Percentiles rank a stretch among this genome's conserved stretches.
Evolutionary conservation across 37 sponge, comb jelly and placozoan genomes (phyloP).

Genomic region (Beroe ovata): DNA sequence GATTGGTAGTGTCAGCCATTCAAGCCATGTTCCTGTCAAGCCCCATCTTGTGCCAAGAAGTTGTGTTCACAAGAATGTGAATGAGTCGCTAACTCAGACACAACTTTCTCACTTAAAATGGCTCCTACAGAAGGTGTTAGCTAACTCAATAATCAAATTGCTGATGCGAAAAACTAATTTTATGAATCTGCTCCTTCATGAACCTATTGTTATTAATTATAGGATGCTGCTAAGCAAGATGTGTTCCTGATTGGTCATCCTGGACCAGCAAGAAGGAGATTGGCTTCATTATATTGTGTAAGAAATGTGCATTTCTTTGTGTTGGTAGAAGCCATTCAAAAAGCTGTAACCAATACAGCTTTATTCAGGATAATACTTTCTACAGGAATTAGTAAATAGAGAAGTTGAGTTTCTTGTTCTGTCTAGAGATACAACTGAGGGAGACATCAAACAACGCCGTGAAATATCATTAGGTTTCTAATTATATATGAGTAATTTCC

Average conservation of each 20-base stretch:
- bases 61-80: neutral
- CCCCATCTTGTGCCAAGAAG: neutral
- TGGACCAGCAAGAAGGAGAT: slow-evolving; percentile 73
- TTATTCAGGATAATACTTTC: neutral
- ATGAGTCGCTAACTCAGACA: neutral
- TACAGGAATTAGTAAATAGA: slow-evolving; percentile 73
- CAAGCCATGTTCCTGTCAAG: neutral
- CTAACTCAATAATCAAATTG: neutral
- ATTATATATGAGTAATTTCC: too few relatives aligned
- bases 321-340: neutral
- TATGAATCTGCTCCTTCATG: neutral
- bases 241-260: slow-evolving; percentile 87
- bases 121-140: slow-evolving; percentile 33
- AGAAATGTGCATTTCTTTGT: neutral
- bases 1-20: neutral
- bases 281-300: slow-evolving; percentile 79
- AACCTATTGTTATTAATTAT: neutral
- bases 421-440: slow-evolving; percentile 87
- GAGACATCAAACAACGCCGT: slow-evolving; percentile 90
- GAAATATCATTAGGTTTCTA: too few relatives aligned
- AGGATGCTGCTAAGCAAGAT: slow-evolving; percentile 84
- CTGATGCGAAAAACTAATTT: neutral
- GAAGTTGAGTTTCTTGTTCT: slow-evolving; percentile 86
- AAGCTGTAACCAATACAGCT: neutral
- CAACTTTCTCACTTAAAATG: slow-evolving; percentile 5